These are phyloP conservation scores for Poeciliopsis retropinna DNA, from an alignment of 2,113 vertebrate genomes.

Conservation along the genomic window DNA sequence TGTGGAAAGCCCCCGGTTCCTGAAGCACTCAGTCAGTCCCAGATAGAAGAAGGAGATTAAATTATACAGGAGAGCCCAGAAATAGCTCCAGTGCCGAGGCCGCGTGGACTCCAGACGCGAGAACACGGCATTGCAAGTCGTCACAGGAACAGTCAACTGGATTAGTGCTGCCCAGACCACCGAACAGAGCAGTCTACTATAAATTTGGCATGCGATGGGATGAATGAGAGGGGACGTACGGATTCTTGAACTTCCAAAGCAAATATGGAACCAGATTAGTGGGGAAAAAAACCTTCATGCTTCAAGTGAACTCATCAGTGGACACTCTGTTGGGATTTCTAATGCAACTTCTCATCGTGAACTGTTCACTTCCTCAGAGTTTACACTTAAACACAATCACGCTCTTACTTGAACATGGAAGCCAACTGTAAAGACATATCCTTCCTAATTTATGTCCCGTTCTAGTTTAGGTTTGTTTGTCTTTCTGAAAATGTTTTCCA, in stretches of 20 bases:
- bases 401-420: conserved; percentile 14
- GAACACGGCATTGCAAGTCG: conserved; percentile 53
- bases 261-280: neutral
- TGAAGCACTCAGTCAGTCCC: conserved; percentile 60
- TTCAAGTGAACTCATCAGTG: too few relatives aligned
- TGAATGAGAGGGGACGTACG: neutral
- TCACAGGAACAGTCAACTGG: conserved; percentile 55
- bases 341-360: conserved; percentile 7
- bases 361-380: neutral
- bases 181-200: neutral
- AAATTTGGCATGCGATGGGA: neutral
- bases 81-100: conserved; percentile 70
- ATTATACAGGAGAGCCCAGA: conserved; percentile 81
- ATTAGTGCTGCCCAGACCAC: conserved; percentile 53
- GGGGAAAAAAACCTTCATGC: too few relatives aligned
- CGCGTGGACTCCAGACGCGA: conserved; percentile 56
- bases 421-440: neutral
- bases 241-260: conserved; percentile 12
- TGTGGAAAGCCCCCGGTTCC: conserved; percentile 48
- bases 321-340: neutral
- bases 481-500: neutral
- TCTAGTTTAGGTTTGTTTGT: neutral
- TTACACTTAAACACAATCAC: conserved; percentile 16
- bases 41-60: conserved; percentile 74
- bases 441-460: too few relatives aligned